phyloP scores from a whole-genome alignment of 2,888 invertebrate species.

The Glyphotaelius pellucidus region DNA sequence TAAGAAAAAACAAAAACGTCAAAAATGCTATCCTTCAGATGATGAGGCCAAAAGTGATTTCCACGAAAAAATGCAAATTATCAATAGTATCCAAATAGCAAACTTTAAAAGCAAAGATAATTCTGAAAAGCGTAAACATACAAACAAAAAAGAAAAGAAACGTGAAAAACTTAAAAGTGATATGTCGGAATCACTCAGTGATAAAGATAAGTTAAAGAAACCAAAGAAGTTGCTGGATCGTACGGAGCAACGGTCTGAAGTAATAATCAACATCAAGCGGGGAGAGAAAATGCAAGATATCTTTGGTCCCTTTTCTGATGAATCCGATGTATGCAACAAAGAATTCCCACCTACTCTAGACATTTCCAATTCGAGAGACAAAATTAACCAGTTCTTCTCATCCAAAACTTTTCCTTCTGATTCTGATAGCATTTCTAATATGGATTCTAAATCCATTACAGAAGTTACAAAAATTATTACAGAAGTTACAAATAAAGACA shows the following conservation, averaged over 20 bases:
- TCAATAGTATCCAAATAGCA: constrained; percentile 64
- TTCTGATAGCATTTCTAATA: constrained; percentile 70
- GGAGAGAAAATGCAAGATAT: constrained; percentile 93
- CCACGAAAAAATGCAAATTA: constrained; percentile 64
- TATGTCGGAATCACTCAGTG: constrained; percentile 73
- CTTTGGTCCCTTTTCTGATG: constrained; percentile 91
- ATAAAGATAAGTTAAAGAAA: constrained; percentile 79
- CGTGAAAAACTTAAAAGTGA: constrained; percentile 79
- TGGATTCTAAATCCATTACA: constrained; percentile 67
- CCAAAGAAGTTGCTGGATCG: constrained; percentile 73
- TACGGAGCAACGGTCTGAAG: constrained; percentile 70
- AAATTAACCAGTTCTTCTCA: constrained; percentile 67
- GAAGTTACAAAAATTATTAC: constrained; percentile 67
- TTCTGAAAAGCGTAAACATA: constrained; percentile 77
- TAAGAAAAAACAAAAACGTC: constrained; percentile 90
- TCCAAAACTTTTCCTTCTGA: constrained; percentile 76
- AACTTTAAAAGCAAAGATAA: constrained; percentile 73
- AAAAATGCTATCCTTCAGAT: constrained; percentile 82
- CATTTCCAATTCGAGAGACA: constrained; percentile 62
- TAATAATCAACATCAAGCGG: constrained; percentile 76
- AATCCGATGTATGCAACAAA: constrained; percentile 73
- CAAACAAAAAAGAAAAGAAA: constrained; percentile 79
- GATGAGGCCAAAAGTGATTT: constrained; percentile 75
- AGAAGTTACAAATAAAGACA: constrained; percentile 68
- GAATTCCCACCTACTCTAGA: constrained; percentile 73